Evolutionary conservation across 2,888 invertebrate genomes (phyloP).

Genomic region (Enoplolaimus lenunculus): DNA sequence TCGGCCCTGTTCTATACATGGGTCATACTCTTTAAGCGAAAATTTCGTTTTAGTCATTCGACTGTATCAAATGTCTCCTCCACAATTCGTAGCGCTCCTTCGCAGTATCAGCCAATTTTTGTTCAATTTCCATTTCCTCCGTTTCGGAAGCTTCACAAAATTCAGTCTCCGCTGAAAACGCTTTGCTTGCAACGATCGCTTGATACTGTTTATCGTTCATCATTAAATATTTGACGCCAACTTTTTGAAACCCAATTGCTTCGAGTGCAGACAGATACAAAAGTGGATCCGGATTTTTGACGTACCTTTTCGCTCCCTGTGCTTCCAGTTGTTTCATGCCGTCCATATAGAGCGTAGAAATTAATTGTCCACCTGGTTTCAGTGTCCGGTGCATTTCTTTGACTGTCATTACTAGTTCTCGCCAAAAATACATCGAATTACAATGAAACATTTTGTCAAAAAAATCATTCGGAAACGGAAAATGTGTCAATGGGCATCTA

Average conservation of each 20-base stretch:
- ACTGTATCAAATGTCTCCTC: too few species aligned
- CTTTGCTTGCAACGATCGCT: conserved; percentile 5
- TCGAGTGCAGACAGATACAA: conserved; percentile 33
- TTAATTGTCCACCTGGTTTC: conserved; percentile 32
- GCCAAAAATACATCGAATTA: conserved; percentile 40
- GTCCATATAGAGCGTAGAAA: conserved; percentile 29
- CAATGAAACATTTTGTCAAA: conserved; percentile 36
- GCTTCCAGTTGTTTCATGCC: conserved; percentile 22
- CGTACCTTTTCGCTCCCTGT: conserved; percentile 28
- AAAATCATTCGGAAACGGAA: conserved; percentile 31
- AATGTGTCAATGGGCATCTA: conserved; percentile 20
- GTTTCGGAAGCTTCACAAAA: not conserved
- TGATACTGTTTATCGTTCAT: conserved; percentile 19
- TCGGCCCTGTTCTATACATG: too few species aligned
- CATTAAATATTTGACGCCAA: conserved; percentile 23
- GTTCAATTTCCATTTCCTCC: not conserved
- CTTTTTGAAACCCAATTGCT: conserved; percentile 31
- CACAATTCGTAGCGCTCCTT: too few species aligned
- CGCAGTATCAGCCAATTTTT: not conserved
- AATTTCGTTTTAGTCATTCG: too few species aligned
- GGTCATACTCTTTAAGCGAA: too few species aligned
- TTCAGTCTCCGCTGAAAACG: not conserved
- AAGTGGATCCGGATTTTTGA: conserved; percentile 28
- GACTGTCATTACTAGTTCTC: conserved; percentile 27
- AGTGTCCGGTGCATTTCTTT: conserved; percentile 35